phyloP scores from a whole-genome alignment of 2,113 vertebrate species.

The Bagarius yarrelli region DNA sequence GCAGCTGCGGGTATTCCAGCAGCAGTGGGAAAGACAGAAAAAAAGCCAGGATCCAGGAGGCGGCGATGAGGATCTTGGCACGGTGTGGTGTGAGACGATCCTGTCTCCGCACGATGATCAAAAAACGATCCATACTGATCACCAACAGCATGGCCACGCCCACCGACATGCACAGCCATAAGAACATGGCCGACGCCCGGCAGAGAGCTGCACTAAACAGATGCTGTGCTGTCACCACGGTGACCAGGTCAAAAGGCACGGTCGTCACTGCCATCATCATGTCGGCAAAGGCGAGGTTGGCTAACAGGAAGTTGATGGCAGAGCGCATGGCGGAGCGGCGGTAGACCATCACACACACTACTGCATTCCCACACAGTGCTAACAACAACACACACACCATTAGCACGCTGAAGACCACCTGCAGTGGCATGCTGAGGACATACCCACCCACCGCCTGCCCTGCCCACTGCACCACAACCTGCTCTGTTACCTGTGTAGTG shows the following conservation, averaged over 20 bases:
- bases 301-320: constrained; percentile 96
- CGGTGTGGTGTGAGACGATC: constrained; percentile 91
- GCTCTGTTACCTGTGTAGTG: constrained; percentile 48
- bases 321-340: constrained; percentile 96
- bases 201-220: constrained; percentile 91
- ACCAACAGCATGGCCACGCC: constrained; percentile 92
- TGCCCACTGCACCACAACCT: constrained; percentile 66
- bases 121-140: constrained; percentile 95
- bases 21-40: constrained; percentile 87
- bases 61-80: constrained; percentile 86
- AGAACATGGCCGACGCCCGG: constrained; percentile 91
- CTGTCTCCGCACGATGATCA: constrained; percentile 96
- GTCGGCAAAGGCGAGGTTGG: constrained; percentile 94
- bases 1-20: constrained; percentile 83
- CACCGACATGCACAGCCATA: constrained; percentile 94
- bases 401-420: constrained; percentile 84
- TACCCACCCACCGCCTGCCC: constrained; percentile 64
- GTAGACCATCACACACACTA: constrained; percentile 98
- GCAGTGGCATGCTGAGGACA: constrained; percentile 82
- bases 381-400: constrained; percentile 86
- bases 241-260: constrained; percentile 93
- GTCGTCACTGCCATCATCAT: constrained; percentile 92
- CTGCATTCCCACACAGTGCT: constrained; percentile 91
- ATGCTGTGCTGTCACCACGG: constrained; percentile 85
- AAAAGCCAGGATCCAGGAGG: constrained; percentile 87